Evolutionary conservation across 2,797 vertebrate genomes (phyloP).

Genomic region (Adelosebastes latens): DNA sequence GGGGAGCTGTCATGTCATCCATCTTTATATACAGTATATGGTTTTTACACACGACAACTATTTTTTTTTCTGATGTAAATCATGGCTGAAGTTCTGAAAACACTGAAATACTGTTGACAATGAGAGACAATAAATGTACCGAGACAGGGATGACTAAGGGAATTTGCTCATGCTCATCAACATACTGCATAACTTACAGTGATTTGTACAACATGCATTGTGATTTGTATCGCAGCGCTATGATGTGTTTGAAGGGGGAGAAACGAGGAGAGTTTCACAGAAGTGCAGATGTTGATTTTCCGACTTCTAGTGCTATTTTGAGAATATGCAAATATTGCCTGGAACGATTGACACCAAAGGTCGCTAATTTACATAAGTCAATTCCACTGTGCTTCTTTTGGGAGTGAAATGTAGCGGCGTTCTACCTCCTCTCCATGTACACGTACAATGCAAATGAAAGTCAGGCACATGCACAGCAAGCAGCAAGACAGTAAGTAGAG

Average conservation of each 20-base stretch:
- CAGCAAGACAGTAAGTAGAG: background rate
- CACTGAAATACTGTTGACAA: background rate
- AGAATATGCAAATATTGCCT: conserved; percentile 76
- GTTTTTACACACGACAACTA: too few species aligned
- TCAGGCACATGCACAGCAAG: background rate
- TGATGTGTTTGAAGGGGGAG: conserved; percentile 42
- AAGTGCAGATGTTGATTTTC: conserved; percentile 71
- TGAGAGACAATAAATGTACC: conserved; percentile 2
- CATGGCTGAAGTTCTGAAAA: too few species aligned
- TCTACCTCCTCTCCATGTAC: conserved; percentile 30
- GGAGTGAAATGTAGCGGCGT: conserved; percentile 51
- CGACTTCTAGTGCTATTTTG: conserved; percentile 65
- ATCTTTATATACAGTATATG: too few species aligned
- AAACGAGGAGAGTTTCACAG: conserved; percentile 41
- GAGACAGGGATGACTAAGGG: conserved; percentile 2
- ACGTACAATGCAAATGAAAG: conserved; percentile 42
- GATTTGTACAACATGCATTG: conserved; percentile 61
- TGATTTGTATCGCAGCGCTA: conserved; percentile 60
- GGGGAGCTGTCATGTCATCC: too few species aligned
- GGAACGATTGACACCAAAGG: conserved; percentile 77
- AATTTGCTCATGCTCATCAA: conserved; percentile 53
- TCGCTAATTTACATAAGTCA: conserved; percentile 80
- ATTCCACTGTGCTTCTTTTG: conserved; percentile 68
- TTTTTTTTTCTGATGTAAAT: too few species aligned
- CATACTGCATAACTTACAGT: conserved; percentile 34